Evolutionary conservation across 2,797 vertebrate genomes (phyloP), one percentile per base, ranked within the genome.

Genomic region (Alcedo atthis): DNA sequence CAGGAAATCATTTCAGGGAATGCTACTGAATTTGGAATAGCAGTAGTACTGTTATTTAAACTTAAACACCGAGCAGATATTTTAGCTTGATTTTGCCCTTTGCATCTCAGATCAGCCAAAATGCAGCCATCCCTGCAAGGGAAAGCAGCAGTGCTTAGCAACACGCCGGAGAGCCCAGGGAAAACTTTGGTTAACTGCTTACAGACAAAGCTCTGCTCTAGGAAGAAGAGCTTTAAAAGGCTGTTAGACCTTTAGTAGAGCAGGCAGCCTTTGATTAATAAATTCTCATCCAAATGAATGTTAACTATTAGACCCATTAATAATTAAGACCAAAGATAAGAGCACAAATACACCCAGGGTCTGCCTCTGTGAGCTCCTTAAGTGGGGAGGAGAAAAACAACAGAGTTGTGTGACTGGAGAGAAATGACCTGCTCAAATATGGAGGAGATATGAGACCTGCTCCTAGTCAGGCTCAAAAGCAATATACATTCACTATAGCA

Each of bases 1-100:
- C 35, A 70, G 70, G 85, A 92, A 89, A 82, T 93, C 73, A 63
- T 93, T 85, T 86, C 33, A 40, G 81, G 7, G 48, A 94, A 80
- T 0, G 1, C 17, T 85, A 80, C 87, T 0, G 13, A 82, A 74
- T 74, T 77, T 79, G 68, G 25, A 90, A 48, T 24, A 81, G 57
- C 57, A 61, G 30, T 9, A 74, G 26, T 24, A 21, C 25, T 3
- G 4, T 37, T 71, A 64, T 64, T 94, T 59, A 59, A 59, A 59
- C 48, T 87, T 92, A 54, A 74, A 84, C 18, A 43, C 0, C 0
- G 42, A 70, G 35, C 10, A 59, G 63, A 58, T 75, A 84, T 48
- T 91, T 82, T 24, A 51, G 45, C 24, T 83, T 90, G 33, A 75
- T 81, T 85, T 89, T 74, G 33, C 35, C 22, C 35, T 61, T 59